phyloP scores from a whole-genome alignment of 2,797 vertebrate genomes.

The Stomatorhinus walkeri region DNA sequence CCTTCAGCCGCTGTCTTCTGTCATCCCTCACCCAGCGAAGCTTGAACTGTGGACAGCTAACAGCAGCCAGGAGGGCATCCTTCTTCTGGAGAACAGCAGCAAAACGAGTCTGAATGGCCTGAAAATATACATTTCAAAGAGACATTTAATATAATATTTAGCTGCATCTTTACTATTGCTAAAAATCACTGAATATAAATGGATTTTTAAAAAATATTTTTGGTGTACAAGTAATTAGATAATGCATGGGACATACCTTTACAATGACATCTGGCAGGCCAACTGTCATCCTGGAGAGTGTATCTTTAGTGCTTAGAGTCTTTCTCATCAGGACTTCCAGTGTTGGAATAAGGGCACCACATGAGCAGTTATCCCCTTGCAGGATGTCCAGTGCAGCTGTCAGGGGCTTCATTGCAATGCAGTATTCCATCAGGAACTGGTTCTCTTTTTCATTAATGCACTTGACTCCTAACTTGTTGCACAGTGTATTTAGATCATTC shows the following conservation, averaged over 20 bases:
- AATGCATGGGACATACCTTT: conserved; percentile 18
- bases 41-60: too few relatives aligned
- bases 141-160: not conserved
- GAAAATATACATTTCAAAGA: not conserved
- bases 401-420: not conserved
- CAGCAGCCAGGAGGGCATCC: too few relatives aligned
- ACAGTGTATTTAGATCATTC: too few relatives aligned
- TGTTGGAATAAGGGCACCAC: not conserved
- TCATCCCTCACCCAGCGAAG: too few relatives aligned
- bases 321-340: not conserved
- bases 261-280: conserved; percentile 33
- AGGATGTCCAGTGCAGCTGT: not conserved
- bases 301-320: not conserved
- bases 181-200: not conserved
- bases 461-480: too few relatives aligned
- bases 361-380: not conserved
- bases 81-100: too few relatives aligned
- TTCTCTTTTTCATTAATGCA: too few relatives aligned
- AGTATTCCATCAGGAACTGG: not conserved
- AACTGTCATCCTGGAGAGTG: conserved; percentile 25
- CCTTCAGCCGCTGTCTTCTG: too few relatives aligned
- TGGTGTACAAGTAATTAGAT: not conserved
- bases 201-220: not conserved
- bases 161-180: not conserved
- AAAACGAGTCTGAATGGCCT: not conserved